These are phyloP conservation scores for Eristalis intricaria DNA, from an alignment of 2,888 invertebrate genomes.

Conservation along the genomic window DNA sequence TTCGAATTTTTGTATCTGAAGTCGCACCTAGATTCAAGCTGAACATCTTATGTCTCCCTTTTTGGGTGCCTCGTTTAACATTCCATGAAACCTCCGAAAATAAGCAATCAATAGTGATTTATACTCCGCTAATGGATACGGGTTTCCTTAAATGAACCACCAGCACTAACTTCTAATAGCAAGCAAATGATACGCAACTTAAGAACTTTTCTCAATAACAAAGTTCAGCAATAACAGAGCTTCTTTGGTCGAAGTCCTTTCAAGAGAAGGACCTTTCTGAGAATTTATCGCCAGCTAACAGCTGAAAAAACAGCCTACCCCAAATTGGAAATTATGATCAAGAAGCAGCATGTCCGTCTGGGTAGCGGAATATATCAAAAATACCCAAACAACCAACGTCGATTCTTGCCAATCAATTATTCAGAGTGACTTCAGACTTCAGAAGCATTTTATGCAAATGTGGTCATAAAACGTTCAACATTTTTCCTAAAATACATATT, in stretches of 20 bases:
- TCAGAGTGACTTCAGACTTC: neutral
- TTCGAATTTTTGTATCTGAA: no score
- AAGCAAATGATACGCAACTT: neutral
- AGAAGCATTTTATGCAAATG: neutral
- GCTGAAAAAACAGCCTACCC: neutral
- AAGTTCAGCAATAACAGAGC: neutral
- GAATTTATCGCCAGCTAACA: neutral
- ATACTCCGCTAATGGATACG: neutral
- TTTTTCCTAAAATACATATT: neutral
- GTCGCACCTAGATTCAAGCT: no score
- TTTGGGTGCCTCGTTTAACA: no score
- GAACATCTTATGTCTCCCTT: no score
- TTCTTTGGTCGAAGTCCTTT: neutral
- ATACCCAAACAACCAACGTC: neutral
- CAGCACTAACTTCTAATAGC: no score
- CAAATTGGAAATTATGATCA: neutral
- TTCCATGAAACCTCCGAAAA: no score
- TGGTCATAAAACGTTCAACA: neutral
- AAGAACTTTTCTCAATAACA: neutral
- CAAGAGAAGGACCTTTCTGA: neutral
- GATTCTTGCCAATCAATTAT: neutral
- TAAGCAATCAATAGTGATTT: neutral
- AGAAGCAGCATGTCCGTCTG: neutral
- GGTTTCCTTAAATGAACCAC: neutral
- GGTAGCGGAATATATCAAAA: neutral